phyloP scores from a whole-genome alignment of 2,888 invertebrate genomes.

The Drosophila pseudotakahashii region DNA sequence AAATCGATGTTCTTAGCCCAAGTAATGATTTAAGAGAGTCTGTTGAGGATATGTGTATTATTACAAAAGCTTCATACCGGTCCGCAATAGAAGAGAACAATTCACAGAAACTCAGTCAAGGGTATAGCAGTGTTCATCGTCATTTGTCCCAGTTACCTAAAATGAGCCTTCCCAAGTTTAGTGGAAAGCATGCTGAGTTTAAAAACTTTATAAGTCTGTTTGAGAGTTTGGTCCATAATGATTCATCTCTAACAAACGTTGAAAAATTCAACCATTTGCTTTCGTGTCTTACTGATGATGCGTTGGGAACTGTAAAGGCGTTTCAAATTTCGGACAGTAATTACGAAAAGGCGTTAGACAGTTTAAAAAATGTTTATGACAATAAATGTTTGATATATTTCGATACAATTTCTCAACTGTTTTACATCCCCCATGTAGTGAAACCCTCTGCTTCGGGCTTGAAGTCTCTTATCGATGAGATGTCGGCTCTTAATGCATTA shows the following conservation, averaged over 20 bases:
- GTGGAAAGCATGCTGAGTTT: neutral
- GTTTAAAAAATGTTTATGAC: neutral
- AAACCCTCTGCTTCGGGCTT: neutral
- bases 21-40: neutral
- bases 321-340: constrained; percentile 3
- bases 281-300: neutral
- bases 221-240: neutral
- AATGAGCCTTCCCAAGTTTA: neutral
- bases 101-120: neutral
- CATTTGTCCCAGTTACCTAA: neutral
- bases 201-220: neutral
- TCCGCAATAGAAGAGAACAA: neutral
- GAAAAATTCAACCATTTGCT: constrained; percentile 7
- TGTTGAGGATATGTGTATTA: neutral
- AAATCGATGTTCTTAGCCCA: neutral
- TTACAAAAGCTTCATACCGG: neutral
- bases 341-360: neutral
- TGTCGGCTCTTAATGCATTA: neutral
- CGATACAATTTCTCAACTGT: neutral
- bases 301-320: constrained; percentile 1
- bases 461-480: neutral
- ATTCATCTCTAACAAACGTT: constrained; percentile 2
- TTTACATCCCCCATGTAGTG: neutral
- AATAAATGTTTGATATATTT: constrained; percentile 3
- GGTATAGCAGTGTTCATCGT: neutral